Conservation (phyloP, 2,888 invertebrate species). For the Oscheius myriophilus region DNA sequence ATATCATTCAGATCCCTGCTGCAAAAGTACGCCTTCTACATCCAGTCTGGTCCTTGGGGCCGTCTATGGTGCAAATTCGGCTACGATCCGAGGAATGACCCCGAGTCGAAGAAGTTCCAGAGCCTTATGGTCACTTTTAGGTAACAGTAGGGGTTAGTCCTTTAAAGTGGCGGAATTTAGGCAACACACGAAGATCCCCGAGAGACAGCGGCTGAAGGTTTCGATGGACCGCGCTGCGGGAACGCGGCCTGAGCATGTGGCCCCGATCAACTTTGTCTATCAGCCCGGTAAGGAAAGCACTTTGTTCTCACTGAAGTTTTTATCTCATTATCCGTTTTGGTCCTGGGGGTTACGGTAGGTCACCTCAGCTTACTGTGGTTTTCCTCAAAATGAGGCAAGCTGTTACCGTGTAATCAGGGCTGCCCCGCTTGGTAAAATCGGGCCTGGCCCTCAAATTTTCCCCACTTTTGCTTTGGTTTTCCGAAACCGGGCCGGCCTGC, state of each 20-base stretch:
- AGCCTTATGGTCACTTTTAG: constrained; percentile 73
- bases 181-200: constrained; percentile 65
- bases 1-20: constrained; percentile 75
- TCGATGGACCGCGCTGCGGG: constrained; percentile 30
- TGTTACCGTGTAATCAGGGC: too few relatives aligned
- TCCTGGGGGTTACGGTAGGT: too few relatives aligned
- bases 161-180: constrained; percentile 32
- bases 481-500: too few relatives aligned
- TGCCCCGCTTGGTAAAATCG: too few relatives aligned
- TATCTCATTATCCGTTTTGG: too few relatives aligned
- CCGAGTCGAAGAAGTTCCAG: constrained; percentile 84
- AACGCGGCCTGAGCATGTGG: constrained; percentile 16
- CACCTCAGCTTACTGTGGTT: too few relatives aligned
- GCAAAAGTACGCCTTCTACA: constrained; percentile 86
- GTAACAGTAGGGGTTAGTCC: constrained; percentile 14
- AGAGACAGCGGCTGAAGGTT: constrained; percentile 63
- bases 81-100: constrained; percentile 88
- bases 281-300: constrained; percentile 37
- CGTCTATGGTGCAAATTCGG: constrained; percentile 88
- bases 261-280: constrained; percentile 50
- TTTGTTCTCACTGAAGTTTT: too few relatives aligned
- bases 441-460: too few relatives aligned
- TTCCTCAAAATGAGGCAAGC: too few relatives aligned
- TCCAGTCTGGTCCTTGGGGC: constrained; percentile 90
- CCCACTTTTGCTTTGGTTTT: too few relatives aligned